Percentiles rank a stretch among this genome's conserved stretches.
These are phyloP conservation scores for Thripadectes ignobilis DNA, from an alignment of 2,797 vertebrate species.

Conservation along the genomic window DNA sequence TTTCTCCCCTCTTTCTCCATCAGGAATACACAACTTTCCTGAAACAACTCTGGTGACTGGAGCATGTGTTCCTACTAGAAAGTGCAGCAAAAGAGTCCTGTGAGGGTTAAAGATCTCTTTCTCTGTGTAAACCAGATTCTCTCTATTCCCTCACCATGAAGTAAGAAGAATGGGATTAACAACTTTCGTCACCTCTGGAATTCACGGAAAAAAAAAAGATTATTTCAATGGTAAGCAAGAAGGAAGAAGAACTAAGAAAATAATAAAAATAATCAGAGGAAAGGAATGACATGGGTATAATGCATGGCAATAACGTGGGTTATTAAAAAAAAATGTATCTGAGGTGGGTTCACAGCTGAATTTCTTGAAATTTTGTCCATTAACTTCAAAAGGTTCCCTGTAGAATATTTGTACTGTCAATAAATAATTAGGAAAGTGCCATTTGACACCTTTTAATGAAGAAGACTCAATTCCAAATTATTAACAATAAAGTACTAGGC, in stretches of 20 bases:
- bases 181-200: not conserved
- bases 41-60: not conserved
- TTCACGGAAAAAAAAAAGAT: not conserved
- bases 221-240: not conserved
- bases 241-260: not conserved
- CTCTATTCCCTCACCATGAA: not conserved
- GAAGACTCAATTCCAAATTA: not conserved
- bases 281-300: not conserved
- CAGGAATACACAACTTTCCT: not conserved
- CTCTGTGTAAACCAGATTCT: not conserved
- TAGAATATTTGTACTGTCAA: not conserved
- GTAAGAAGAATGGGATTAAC: not conserved
- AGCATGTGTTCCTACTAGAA: not conserved
- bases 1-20: not conserved
- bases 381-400: not conserved
- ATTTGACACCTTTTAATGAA: not conserved
- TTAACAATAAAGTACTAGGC: conserved; percentile 1
- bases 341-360: not conserved
- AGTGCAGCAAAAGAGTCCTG: not conserved
- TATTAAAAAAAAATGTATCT: not conserved
- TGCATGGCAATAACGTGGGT: rapidly evolving
- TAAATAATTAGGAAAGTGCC: not conserved
- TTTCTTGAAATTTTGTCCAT: too few relatives aligned
- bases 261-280: not conserved
- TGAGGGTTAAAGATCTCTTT: not conserved